A percentile compares a stretch with the other conserved stretches of the same genome.
phyloP scores from a whole-genome alignment of 2,888 invertebrate species.

The Scaptomyza polygonia region DNA sequence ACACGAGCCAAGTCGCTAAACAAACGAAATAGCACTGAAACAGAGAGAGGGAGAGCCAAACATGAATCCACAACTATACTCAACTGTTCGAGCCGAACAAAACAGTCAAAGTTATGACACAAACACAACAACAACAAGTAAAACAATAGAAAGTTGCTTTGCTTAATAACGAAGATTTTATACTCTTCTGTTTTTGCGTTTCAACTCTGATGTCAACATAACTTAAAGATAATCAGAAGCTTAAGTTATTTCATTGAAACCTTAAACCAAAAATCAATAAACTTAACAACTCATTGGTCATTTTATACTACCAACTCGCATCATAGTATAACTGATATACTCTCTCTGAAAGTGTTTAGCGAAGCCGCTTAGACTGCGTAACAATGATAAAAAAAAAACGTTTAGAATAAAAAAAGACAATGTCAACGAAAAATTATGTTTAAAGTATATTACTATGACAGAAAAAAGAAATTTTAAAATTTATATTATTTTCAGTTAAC shows the following conservation, averaged over 20 bases:
- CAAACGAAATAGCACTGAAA: conserved; percentile 34
- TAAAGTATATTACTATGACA: no score
- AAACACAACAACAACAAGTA: conserved; percentile 5
- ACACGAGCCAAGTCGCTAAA: conserved; percentile 35
- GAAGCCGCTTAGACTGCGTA: not conserved
- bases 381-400: conserved; percentile 1
- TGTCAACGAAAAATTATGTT: not conserved
- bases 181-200: no score
- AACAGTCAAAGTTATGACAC: conserved; percentile 43
- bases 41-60: conserved; percentile 4
- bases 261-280: not conserved
- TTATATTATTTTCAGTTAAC: not conserved
- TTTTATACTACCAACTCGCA: not conserved
- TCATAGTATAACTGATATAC: not conserved
- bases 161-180: not conserved
- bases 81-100: conserved; percentile 23
- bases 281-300: no score
- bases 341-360: not conserved
- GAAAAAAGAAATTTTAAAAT: not conserved
- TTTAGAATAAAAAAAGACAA: not conserved
- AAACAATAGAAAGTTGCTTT: conserved; percentile 16
- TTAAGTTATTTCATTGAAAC: not conserved
- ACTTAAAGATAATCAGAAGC: not conserved
- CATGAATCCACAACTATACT: conserved; percentile 17
- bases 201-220: not conserved